These are phyloP conservation scores for Tetrao urogallus DNA, from an alignment of 2,113 vertebrate genomes.

Conservation along the genomic window DNA sequence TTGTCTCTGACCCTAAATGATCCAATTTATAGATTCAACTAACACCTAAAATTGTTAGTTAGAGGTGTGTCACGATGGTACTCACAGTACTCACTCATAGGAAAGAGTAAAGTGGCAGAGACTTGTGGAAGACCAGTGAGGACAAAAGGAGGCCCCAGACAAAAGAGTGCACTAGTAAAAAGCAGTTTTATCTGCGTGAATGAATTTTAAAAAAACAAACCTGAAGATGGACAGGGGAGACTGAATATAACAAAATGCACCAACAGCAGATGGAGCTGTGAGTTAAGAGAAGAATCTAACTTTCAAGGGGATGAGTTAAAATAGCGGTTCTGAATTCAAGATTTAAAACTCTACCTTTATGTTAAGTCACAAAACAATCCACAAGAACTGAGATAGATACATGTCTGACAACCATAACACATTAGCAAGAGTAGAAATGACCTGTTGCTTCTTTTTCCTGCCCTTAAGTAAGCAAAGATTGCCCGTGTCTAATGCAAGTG, in stretches of 20 bases:
- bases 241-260: neutral
- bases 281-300: neutral
- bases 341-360: neutral
- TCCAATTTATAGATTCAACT: neutral
- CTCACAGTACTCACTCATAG: neutral
- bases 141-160: neutral
- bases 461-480: neutral
- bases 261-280: conserved; percentile 12
- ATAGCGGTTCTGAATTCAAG: neutral
- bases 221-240: neutral
- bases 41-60: neutral
- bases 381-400: neutral
- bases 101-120: neutral
- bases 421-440: neutral
- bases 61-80: neutral
- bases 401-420: neutral
- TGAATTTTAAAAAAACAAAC: neutral
- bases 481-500: neutral
- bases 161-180: neutral
- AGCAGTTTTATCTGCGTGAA: neutral
- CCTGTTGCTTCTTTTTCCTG: neutral
- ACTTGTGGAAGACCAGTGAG: neutral
- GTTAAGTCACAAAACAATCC: neutral
- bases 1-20: neutral
- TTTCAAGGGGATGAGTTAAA: neutral